Conservation (phyloP, 2,113 vertebrate species). For the Zosterops borbonicus region DNA sequence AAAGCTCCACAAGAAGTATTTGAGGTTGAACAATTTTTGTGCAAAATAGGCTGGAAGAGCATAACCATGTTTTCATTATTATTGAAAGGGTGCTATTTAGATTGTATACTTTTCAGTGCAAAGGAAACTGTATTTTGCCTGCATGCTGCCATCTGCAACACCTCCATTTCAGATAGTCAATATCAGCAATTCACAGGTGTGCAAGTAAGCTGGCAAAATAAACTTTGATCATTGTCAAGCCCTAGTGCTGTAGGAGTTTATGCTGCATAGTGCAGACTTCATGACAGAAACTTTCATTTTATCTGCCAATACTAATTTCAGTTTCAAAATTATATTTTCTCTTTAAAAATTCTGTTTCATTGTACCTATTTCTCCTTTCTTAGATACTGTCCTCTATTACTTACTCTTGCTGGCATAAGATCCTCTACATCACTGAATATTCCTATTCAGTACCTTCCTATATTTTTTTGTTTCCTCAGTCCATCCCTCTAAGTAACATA, state of each 20-base stretch:
- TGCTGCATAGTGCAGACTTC: not conserved
- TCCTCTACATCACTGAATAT: not conserved
- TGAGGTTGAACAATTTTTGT: not conserved
- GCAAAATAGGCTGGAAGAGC: not conserved
- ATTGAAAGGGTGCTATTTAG: not conserved
- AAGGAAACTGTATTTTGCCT: not conserved
- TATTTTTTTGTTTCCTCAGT: not conserved
- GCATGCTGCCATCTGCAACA: not conserved
- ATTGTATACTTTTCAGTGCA: not conserved
- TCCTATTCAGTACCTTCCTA: not conserved
- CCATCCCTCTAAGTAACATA: not conserved
- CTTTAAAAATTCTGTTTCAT: not conserved
- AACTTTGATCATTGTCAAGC: not conserved
- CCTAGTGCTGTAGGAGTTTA: not conserved
- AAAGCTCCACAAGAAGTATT: not conserved
- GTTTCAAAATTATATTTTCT: not conserved
- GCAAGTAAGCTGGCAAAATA: not conserved
- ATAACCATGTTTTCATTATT: not conserved
- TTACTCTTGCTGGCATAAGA: not conserved
- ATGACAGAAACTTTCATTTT: not conserved
- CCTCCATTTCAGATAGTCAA: not conserved
- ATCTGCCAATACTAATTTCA: not conserved
- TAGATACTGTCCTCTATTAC: not conserved
- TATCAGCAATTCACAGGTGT: constrained; percentile 8
- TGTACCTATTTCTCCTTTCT: not conserved